A percentile compares a stretch with the other conserved stretches of the same genome.
Conservation (phyloP, 2,113 vertebrate species). For the Dipodomys spectabilis region DNA sequence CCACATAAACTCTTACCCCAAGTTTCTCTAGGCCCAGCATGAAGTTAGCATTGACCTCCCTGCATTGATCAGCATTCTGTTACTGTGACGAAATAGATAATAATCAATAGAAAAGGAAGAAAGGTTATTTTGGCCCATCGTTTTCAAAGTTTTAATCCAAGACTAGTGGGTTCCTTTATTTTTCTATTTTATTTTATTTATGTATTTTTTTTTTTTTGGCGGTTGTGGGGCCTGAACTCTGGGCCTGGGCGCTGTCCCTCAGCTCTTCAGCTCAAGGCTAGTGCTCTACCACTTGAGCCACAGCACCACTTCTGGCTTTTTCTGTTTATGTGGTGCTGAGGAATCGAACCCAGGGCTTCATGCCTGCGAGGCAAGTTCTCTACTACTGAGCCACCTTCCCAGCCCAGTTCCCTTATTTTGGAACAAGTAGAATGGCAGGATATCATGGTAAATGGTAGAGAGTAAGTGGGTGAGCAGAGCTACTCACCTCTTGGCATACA, state of each 20-base stretch:
- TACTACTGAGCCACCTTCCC: too few relatives aligned
- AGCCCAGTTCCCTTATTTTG: background rate
- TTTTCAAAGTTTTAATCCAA: background rate
- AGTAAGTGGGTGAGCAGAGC: background rate
- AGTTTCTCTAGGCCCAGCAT: background rate
- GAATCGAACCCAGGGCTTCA: too few relatives aligned
- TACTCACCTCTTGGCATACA: background rate
- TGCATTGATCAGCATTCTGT: background rate
- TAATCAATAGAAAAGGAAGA: background rate
- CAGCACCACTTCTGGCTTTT: too few relatives aligned
- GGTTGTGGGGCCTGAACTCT: too few relatives aligned
- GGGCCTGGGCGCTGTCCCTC: too few relatives aligned
- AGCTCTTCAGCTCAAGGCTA: too few relatives aligned
- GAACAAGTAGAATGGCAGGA: background rate
- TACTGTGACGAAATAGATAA: background rate
- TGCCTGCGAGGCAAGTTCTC: too few relatives aligned
- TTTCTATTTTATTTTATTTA: too few relatives aligned
- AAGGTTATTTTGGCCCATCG: background rate
- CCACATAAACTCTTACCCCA: background rate
- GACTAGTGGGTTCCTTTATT: background rate
- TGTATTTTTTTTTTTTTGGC: too few relatives aligned
- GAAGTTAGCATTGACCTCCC: background rate
- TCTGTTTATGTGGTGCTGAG: too few relatives aligned
- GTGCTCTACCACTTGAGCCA: too few relatives aligned
- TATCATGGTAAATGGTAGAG: rapidly evolving